A percentile compares a stretch with the other conserved stretches of the same genome.
Evolutionary conservation across 2,888 invertebrate genomes (phyloP).

Genomic region (Malthinus seriepunctatus): DNA sequence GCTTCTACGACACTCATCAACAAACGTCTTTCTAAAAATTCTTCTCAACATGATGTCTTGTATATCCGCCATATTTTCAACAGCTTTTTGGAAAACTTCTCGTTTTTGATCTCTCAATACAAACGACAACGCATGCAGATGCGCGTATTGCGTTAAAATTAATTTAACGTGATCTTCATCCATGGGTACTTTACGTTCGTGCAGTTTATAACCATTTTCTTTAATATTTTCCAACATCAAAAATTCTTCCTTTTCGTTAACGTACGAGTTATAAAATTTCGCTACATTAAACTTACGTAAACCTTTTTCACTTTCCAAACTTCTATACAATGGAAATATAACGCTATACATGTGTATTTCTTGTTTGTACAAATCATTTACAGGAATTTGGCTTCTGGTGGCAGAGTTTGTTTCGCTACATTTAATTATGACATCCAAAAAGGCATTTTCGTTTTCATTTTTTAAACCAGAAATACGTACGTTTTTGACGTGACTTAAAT

Average conservation of each 20-base stretch:
- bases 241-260: background rate
- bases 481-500: background rate
- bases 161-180: conserved; percentile 38
- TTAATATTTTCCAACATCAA: background rate
- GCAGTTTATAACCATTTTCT: background rate
- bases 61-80: conserved; percentile 11
- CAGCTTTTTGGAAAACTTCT: conserved; percentile 31
- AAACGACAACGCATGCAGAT: conserved; percentile 41
- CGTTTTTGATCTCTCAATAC: conserved; percentile 36
- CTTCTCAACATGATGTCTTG: background rate
- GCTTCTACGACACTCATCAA: background rate
- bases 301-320: background rate
- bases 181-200: conserved; percentile 27
- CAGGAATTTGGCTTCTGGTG: background rate
- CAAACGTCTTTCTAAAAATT: background rate
- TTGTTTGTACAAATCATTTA: background rate
- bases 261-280: background rate
- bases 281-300: background rate
- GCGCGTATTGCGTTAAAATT: conserved; percentile 38
- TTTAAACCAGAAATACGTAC: background rate
- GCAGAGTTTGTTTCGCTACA: background rate
- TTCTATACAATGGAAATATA: background rate
- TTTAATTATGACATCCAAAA: background rate
- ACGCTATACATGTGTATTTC: background rate
- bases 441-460: background rate